Percentiles rank a stretch among this genome's conserved stretches.
These are phyloP conservation scores for Hypolimnas misippus DNA, from an alignment of 2,888 invertebrate species.

Conservation along the genomic window DNA sequence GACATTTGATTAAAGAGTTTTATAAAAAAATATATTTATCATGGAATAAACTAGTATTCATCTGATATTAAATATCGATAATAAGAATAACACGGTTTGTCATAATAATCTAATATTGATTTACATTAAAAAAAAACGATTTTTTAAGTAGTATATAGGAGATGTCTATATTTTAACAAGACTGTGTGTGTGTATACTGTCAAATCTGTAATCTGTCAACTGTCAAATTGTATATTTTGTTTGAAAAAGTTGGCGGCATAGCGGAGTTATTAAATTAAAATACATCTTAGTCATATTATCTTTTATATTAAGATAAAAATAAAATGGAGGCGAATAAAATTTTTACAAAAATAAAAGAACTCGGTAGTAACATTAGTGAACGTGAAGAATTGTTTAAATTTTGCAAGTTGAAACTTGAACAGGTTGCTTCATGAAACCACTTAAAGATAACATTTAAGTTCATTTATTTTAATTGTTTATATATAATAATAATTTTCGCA, in stretches of 20 bases:
- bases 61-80: too few species aligned
- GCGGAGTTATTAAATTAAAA: not conserved
- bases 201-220: not conserved
- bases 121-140: too few species aligned
- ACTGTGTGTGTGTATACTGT: too few species aligned
- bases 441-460: too few species aligned
- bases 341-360: conserved; percentile 60
- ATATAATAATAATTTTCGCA: conserved; percentile 27
- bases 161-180: too few species aligned
- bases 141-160: too few species aligned
- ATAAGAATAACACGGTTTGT: too few species aligned
- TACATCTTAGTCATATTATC: not conserved
- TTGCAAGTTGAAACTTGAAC: conserved; percentile 60
- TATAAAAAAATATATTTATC: too few species aligned
- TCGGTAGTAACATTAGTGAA: conserved; percentile 61
- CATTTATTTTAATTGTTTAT: not conserved
- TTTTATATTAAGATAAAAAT: not conserved
- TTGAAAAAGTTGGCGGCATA: not conserved
- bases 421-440: conserved; percentile 55
- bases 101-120: too few species aligned
- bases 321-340: conserved; percentile 56
- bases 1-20: too few species aligned
- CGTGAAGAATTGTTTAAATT: conserved; percentile 63
- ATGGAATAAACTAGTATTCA: too few species aligned
- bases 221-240: not conserved